Conservation (phyloP, 2,797 vertebrate species). For the Helarctos malayanus region DNA sequence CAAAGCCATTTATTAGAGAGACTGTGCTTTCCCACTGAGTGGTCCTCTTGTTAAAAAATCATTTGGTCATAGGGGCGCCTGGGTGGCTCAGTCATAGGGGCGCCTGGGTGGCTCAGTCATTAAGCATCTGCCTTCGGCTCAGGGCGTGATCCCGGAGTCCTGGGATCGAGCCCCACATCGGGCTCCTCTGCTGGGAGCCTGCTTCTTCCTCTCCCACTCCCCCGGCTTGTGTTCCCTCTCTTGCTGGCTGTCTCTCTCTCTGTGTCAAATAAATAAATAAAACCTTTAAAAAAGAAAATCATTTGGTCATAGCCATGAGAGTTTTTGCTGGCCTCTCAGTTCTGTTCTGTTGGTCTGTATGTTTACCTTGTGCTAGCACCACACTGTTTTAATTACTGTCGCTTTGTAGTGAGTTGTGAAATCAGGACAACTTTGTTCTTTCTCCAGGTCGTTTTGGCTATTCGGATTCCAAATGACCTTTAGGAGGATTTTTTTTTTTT, state of each 20-base stretch:
- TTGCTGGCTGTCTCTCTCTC: no score
- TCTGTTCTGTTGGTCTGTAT: not conserved
- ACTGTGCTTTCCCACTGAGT: not conserved
- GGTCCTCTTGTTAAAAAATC: not conserved
- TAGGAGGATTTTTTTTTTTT: not conserved
- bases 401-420: not conserved
- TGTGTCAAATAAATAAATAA: not conserved
- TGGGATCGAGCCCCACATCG: no score
- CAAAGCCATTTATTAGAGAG: not conserved
- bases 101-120: no score
- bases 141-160: no score
- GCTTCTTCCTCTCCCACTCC: no score
- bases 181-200: no score
- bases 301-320: not conserved
- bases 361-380: not conserved
- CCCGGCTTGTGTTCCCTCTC: no score
- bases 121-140: no score
- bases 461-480: not conserved
- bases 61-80: no score
- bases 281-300: not conserved
- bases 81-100: no score
- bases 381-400: not conserved
- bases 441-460: conserved; percentile 28
- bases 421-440: conserved; percentile 11
- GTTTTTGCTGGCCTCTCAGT: not conserved